phyloP scores from a whole-genome alignment of 2,888 invertebrate genomes.

The Plagiodera versicolora region DNA sequence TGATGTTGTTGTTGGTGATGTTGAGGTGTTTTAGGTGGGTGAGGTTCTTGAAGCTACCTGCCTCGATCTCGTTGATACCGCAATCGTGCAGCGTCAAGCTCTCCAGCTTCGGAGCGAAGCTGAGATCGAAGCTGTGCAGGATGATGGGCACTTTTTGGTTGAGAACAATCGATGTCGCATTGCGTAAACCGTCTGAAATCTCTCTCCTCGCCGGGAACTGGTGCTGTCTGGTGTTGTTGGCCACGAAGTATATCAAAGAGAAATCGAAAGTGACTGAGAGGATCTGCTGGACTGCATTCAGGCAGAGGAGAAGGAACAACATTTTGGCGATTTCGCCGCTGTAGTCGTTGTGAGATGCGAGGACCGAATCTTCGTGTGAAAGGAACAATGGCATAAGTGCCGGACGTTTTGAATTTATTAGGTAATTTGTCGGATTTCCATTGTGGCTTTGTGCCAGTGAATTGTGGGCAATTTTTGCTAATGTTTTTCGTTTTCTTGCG shows the following conservation, averaged over 20 bases:
- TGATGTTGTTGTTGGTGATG: constrained; percentile 39
- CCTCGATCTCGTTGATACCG: constrained; percentile 39
- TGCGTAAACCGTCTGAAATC: constrained; percentile 35
- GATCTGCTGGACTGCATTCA: constrained; percentile 15
- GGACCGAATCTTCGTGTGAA: constrained; percentile 8
- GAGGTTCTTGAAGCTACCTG: constrained; percentile 36
- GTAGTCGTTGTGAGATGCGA: not conserved
- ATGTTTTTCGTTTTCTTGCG: constrained; percentile 8
- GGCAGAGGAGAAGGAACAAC: constrained; percentile 17
- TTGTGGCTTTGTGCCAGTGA: constrained; percentile 16
- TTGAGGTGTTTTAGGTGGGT: constrained; percentile 36
- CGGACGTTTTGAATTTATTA: constrained; percentile 30
- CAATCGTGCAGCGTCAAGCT: constrained; percentile 38
- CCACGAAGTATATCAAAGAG: constrained; percentile 38
- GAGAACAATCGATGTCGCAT: constrained; percentile 38
- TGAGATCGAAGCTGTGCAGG: constrained; percentile 37
- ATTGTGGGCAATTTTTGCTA: constrained; percentile 17
- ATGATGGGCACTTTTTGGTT: constrained; percentile 38
- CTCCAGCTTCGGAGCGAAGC: constrained; percentile 37
- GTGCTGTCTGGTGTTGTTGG: constrained; percentile 31
- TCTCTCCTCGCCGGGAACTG: constrained; percentile 33
- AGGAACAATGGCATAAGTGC: constrained; percentile 19
- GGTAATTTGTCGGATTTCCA: constrained; percentile 22
- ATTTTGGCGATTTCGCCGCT: constrained; percentile 19
- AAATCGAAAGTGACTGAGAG: constrained; percentile 27